Evolutionary conservation across 2,888 invertebrate genomes (phyloP).

Genomic region (Agrochola circellaris): DNA sequence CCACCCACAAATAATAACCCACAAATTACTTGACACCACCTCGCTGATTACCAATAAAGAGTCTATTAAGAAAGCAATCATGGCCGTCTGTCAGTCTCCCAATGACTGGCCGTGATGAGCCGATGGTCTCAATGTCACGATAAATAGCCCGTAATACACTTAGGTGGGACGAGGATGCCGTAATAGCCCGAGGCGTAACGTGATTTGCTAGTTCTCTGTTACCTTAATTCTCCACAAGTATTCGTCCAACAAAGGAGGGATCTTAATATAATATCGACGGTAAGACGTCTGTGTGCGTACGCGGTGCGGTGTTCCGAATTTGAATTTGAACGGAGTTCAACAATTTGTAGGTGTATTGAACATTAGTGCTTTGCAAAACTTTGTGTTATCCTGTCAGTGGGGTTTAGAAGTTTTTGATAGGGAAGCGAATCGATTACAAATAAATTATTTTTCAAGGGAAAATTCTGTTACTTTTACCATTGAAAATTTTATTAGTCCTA

Average conservation of each 20-base stretch:
- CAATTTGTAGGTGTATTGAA: slow-evolving; percentile 66
- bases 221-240: slow-evolving; percentile 85
- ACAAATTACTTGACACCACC: slow-evolving; percentile 54
- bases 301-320: slow-evolving; percentile 75
- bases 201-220: slow-evolving; percentile 86
- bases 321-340: slow-evolving; percentile 70
- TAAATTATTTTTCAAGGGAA: not conserved
- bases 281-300: slow-evolving; percentile 69
- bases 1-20: slow-evolving; percentile 40
- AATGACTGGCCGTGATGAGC: slow-evolving; percentile 77
- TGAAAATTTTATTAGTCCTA: not conserved
- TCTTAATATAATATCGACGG: slow-evolving; percentile 84
- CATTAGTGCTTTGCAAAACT: slow-evolving; percentile 61
- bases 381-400: slow-evolving; percentile 55
- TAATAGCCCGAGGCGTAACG: slow-evolving; percentile 85
- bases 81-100: slow-evolving; percentile 71
- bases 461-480: not conserved
- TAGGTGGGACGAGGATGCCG: slow-evolving; percentile 78
- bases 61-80: slow-evolving; percentile 72
- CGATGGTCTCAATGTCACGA: slow-evolving; percentile 82
- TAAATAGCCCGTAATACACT: slow-evolving; percentile 88
- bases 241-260: slow-evolving; percentile 83
- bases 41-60: slow-evolving; percentile 70
- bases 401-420: not conserved
- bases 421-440: not conserved